Evolutionary conservation across 2,888 invertebrate species (phyloP).

Genomic region (Byasa hedistus): DNA sequence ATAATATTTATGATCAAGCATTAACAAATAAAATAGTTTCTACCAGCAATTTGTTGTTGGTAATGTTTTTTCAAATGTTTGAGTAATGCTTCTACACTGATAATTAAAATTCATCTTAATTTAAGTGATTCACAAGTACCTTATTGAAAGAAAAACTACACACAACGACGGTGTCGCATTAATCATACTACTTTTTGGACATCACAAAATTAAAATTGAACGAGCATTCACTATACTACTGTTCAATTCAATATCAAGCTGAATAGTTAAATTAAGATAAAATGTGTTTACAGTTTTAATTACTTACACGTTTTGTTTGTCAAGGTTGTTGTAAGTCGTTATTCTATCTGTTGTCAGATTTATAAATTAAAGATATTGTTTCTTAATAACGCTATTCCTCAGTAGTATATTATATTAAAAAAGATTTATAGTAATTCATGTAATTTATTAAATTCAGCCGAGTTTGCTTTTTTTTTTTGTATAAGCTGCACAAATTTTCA

Average conservation of each 20-base stretch:
- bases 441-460: constrained; percentile 3
- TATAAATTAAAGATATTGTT: constrained; percentile 7
- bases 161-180: background rate
- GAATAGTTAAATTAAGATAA: constrained; percentile 44
- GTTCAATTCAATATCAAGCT: constrained; percentile 33
- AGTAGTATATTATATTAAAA: background rate
- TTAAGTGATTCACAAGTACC: constrained; percentile 11
- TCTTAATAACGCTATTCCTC: background rate
- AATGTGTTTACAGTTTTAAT: constrained; percentile 19
- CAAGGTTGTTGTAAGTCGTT: constrained; percentile 20
- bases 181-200: background rate
- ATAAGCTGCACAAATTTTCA: constrained; percentile 47
- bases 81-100: constrained; percentile 19
- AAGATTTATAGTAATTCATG: constrained; percentile 5
- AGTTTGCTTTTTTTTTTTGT: constrained; percentile 27
- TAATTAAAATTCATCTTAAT: constrained; percentile 18
- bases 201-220: background rate
- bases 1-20: constrained; percentile 12
- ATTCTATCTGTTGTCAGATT: constrained; percentile 26
- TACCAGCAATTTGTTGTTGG: background rate
- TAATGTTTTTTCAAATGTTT: background rate
- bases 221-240: background rate
- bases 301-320: constrained; percentile 15
- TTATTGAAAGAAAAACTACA: constrained; percentile 1
- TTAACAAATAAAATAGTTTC: constrained; percentile 14